Evolutionary conservation across 2,797 vertebrate species (phyloP).

Genomic region (Pseudochaenichthys georgianus): DNA sequence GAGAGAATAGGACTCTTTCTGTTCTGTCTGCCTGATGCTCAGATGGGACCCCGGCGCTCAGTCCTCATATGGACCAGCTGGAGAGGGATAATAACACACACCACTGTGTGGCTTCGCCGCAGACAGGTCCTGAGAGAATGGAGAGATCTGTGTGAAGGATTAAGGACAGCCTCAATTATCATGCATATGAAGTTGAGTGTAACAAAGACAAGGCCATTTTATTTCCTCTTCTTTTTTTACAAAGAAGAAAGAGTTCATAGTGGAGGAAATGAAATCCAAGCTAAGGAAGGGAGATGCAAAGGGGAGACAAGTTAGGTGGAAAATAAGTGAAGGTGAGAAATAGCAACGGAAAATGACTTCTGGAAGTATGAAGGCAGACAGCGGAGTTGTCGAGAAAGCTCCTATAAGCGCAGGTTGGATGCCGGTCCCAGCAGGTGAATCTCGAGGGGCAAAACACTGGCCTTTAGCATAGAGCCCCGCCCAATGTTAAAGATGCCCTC

Average conservation of each 20-base stretch:
- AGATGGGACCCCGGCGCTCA: conserved; percentile 58
- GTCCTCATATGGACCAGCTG: conserved; percentile 60
- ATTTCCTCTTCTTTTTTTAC: neutral
- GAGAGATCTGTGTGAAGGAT: conserved; percentile 67
- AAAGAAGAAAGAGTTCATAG: neutral
- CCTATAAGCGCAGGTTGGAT: conserved; percentile 35
- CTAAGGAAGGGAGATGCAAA: neutral
- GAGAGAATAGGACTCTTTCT: conserved; percentile 66
- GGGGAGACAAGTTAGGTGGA: conserved; percentile 35
- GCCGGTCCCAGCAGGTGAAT: conserved; percentile 63
- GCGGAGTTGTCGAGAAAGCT: conserved; percentile 24
- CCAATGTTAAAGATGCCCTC: conserved; percentile 56
- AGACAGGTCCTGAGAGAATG: conserved; percentile 43
- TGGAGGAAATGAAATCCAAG: conserved; percentile 2
- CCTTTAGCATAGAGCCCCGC: conserved; percentile 47
- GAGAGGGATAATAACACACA: conserved; percentile 69
- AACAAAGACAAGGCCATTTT: conserved; percentile 35
- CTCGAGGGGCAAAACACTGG: conserved; percentile 48
- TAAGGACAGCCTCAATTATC: conserved; percentile 35
- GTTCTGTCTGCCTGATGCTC: conserved; percentile 54
- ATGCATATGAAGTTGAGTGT: conserved; percentile 56
- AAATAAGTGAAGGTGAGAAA: conserved; percentile 4
- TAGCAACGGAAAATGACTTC: conserved; percentile 35
- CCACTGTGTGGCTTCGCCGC: conserved; percentile 53
- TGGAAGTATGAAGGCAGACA: conserved; percentile 28